phyloP scores from a whole-genome alignment of 2,888 invertebrate species.

The Choreutis nemorana region DNA sequence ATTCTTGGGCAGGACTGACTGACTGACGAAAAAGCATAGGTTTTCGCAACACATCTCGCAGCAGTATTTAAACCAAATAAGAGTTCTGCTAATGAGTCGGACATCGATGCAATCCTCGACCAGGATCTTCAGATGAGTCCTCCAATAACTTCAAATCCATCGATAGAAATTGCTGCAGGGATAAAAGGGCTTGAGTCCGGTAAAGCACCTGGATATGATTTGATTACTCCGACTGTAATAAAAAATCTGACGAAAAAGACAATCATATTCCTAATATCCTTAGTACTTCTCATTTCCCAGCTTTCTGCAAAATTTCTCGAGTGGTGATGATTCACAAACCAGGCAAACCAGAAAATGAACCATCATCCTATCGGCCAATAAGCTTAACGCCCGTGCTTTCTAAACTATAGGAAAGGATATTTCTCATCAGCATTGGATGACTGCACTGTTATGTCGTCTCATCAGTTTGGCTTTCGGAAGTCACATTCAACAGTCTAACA shows the following conservation, averaged over 20 bases:
- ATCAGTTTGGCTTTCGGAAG: conserved; percentile 2
- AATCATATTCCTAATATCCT: conserved; percentile 5
- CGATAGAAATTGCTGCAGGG: background rate
- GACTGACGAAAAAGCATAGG: too few relatives aligned
- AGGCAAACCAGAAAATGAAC: conserved; percentile 7
- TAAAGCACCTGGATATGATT: conserved; percentile 7
- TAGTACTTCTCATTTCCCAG: conserved; percentile 4
- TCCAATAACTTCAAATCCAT: background rate
- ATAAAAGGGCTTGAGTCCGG: background rate
- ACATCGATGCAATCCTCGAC: background rate
- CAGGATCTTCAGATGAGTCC: background rate
- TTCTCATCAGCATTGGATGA: background rate
- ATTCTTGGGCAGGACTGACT: too few relatives aligned
- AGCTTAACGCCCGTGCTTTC: conserved; percentile 1
- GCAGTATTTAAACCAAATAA: too few relatives aligned
- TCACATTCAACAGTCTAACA: background rate
- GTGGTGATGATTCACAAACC: conserved; percentile 9
- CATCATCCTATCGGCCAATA: conserved; percentile 3
- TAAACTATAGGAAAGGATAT: conserved; percentile 1
- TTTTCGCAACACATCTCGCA: too few relatives aligned
- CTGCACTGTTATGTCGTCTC: conserved; percentile 1
- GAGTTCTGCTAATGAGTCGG: background rate
- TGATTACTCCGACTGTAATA: conserved; percentile 4
- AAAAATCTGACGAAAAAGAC: conserved; percentile 4
- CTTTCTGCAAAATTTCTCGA: conserved; percentile 11